phyloP scores from a whole-genome alignment of 2,113 vertebrate genomes.

The Alouatta palliata region DNA sequence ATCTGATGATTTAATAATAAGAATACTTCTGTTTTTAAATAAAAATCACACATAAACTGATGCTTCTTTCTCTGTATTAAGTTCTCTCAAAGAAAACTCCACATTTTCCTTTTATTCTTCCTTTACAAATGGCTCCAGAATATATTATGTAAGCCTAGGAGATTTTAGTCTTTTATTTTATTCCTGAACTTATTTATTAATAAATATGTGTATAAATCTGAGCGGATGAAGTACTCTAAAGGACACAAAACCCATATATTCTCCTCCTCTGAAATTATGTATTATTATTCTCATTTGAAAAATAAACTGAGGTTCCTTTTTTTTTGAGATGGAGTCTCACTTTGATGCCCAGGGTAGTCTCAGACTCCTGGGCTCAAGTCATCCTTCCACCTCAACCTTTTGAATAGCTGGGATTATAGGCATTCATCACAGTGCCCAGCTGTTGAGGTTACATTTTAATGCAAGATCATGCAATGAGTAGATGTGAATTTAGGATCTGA shows the following conservation, averaged over 20 bases:
- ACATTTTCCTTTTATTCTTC: background rate
- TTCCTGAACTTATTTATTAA: background rate
- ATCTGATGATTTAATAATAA: background rate
- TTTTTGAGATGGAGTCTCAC: background rate
- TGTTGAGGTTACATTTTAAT: background rate
- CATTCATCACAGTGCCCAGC: background rate
- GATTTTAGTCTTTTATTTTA: background rate
- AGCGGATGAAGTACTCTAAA: background rate
- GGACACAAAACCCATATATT: background rate
- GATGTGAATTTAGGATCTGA: background rate
- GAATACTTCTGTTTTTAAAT: background rate
- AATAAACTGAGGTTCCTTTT: background rate
- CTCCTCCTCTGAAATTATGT: background rate
- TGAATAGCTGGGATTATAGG: background rate
- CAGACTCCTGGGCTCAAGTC: background rate
- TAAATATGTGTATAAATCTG: background rate
- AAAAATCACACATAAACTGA: background rate
- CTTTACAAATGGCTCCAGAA: background rate
- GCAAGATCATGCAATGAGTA: background rate
- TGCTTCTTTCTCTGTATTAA: background rate
- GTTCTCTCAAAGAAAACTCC: background rate
- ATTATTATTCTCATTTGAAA: background rate
- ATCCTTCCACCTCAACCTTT: background rate
- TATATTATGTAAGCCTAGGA: background rate
- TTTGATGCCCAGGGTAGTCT: background rate